Evolutionary conservation across 2,888 invertebrate species (phyloP), one percentile per base, ranked within the genome.

Genomic region (Acrobasis repandana): DNA sequence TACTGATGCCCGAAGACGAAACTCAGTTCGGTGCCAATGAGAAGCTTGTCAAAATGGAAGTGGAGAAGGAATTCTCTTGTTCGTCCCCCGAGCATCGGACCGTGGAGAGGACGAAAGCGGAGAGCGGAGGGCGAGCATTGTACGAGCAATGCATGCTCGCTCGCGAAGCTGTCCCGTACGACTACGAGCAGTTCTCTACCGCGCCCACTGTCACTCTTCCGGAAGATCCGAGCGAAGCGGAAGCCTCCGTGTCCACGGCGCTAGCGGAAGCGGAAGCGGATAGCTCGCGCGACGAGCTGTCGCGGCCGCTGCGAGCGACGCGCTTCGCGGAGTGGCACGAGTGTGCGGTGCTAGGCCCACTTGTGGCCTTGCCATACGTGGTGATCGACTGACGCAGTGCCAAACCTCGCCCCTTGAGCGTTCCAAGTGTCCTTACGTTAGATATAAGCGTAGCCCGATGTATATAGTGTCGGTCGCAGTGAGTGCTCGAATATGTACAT

Each of bases 351-450:
- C 94, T 96, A 80, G 96, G 95, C 80, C 96, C 96, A 81, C 94
- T 98, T 84, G 94, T 97, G 88, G 97, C 98, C 93, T 94, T 98
- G 95, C 98, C 98, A 93, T 99, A 99, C 93, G 98, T 98, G 92
- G 96, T 98, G 88, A 96, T 98, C 92, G 98, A 98, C 95, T 98
- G 93, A 94, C 80, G 75, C 68, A 68, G 74, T 72, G 72, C 70
- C 72, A 72, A 72, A 63, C 62, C 66, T 71, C 77, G 79, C 77
- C 71, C 72, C 69, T 73, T 5, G 71, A 67, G 76, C 73, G 76
- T 77, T 79, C 83, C 84, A 91, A 90, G 91, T 91, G 91, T 83
- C 90, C 91, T 91, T 91, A 91, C 80, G 74, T 78, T 86, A 85
- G 86, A 72, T 79, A 65, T 80, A 83, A 80, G 78, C 59, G 73